Evolutionary conservation across 2,113 vertebrate genomes (phyloP).

Genomic region (Sisor rabdophorus): DNA sequence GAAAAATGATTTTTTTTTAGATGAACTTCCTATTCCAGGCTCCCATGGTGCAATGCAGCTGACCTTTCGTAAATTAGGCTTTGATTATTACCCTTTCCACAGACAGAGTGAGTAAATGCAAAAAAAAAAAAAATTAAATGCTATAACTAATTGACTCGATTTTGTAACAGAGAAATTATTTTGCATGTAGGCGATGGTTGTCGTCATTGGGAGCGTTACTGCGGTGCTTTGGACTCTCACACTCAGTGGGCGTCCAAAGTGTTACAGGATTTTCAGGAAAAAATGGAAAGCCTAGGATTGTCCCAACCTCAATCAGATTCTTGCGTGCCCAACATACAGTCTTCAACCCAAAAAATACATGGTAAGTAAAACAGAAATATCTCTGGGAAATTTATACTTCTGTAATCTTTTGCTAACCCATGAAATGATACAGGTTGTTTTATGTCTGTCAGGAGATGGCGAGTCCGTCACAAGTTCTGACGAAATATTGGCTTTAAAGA

Average conservation of each 20-base stretch:
- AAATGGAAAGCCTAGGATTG: slow-evolving; percentile 67
- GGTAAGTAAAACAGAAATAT: slow-evolving; percentile 46
- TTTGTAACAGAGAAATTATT: background rate
- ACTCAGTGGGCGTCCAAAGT: slow-evolving; percentile 84
- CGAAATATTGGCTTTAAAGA: slow-evolving; percentile 70
- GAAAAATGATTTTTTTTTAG: slow-evolving; percentile 55
- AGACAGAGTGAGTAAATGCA: slow-evolving; percentile 76
- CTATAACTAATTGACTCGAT: too few species aligned
- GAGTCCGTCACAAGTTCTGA: slow-evolving; percentile 57
- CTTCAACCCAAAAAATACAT: slow-evolving; percentile 62
- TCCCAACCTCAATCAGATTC: slow-evolving; percentile 56
- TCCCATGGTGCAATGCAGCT: slow-evolving; percentile 92
- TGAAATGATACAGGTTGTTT: background rate
- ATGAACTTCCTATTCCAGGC: slow-evolving; percentile 73
- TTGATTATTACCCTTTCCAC: slow-evolving; percentile 95
- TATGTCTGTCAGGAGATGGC: slow-evolving; percentile 52
- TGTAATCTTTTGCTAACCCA: background rate
- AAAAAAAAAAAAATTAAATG: too few species aligned
- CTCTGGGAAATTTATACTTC: background rate
- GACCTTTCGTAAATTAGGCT: slow-evolving; percentile 88
- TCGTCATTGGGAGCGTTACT: slow-evolving; percentile 88
- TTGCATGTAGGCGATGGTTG: slow-evolving; percentile 74
- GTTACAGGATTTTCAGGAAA: slow-evolving; percentile 81
- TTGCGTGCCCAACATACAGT: slow-evolving; percentile 52
- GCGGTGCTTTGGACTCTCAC: slow-evolving; percentile 87